These are phyloP conservation scores for Drosophila mimica DNA, from an alignment of 2,888 invertebrate species.

Conservation along the genomic window DNA sequence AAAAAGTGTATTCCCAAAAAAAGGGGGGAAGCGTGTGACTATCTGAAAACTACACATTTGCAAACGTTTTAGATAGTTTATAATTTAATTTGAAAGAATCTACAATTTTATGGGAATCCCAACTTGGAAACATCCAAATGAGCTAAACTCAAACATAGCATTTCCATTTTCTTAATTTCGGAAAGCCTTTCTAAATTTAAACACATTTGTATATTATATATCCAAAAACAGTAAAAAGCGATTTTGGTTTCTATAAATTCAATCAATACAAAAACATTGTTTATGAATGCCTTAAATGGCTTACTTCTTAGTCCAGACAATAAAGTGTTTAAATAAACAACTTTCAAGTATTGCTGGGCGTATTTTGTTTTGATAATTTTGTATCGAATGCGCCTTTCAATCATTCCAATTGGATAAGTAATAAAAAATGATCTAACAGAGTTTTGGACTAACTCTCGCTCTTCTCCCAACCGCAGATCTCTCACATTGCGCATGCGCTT, in stretches of 20 bases:
- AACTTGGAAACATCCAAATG: not conserved
- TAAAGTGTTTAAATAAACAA: not conserved
- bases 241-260: no score
- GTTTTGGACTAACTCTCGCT: not conserved
- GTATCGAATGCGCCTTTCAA: not conserved
- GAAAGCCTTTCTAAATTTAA: not conserved
- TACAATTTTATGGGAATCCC: not conserved
- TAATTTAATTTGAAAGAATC: not conserved
- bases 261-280: no score
- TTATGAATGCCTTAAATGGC: no score
- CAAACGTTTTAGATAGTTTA: not conserved
- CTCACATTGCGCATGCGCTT: conserved; percentile 50
- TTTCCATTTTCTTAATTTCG: not conserved
- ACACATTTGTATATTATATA: not conserved
- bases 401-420: not conserved
- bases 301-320: not conserved
- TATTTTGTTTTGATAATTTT: not conserved
- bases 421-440: not conserved
- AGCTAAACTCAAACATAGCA: not conserved
- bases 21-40: no score
- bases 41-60: no score
- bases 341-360: not conserved
- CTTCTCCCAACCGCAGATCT: not conserved
- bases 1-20: not conserved
- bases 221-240: not conserved